Conservation (phyloP, 1,140 invertebrate genomes). For the Melipona quadrifasciata region DNA sequence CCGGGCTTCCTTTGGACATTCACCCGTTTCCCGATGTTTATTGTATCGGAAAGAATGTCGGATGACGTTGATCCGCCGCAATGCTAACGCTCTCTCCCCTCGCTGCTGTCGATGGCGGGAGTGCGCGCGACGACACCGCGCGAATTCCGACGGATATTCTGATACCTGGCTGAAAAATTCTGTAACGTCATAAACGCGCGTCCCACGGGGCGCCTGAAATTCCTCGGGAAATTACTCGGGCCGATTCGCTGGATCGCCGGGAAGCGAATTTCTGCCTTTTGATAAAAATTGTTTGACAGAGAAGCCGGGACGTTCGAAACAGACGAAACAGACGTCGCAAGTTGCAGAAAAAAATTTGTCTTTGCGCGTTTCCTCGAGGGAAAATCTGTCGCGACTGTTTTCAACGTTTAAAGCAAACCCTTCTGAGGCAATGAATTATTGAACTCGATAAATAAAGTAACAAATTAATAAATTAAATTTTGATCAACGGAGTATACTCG, state of each 20-base stretch:
- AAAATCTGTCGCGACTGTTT: too few species aligned
- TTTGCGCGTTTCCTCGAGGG: too few species aligned
- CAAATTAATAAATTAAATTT: too few species aligned
- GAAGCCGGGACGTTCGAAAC: background rate
- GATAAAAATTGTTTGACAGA: background rate
- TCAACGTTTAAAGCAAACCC: too few species aligned
- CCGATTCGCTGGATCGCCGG: background rate
- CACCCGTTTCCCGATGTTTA: conserved; percentile 36
- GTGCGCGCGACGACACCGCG: background rate
- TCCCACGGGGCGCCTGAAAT: background rate
- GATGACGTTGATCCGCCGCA: conserved; percentile 44
- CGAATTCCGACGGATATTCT: conserved; percentile 25
- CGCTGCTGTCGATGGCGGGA: background rate
- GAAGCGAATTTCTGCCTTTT: background rate
- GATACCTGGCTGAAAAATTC: conserved; percentile 26
- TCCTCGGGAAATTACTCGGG: background rate
- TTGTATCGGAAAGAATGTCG: conserved; percentile 56
- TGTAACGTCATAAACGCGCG: conserved; percentile 23
- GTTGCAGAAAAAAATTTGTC: background rate
- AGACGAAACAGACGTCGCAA: background rate
- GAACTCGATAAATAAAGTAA: too few species aligned
- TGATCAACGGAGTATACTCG: too few species aligned
- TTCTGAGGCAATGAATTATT: too few species aligned
- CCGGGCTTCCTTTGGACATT: conserved; percentile 39
- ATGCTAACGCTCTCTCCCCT: background rate